Percentiles rank a stretch among this genome's conserved stretches.
Conservation (phyloP, 2,888 invertebrate species). For the Pyralis farinalis region DNA sequence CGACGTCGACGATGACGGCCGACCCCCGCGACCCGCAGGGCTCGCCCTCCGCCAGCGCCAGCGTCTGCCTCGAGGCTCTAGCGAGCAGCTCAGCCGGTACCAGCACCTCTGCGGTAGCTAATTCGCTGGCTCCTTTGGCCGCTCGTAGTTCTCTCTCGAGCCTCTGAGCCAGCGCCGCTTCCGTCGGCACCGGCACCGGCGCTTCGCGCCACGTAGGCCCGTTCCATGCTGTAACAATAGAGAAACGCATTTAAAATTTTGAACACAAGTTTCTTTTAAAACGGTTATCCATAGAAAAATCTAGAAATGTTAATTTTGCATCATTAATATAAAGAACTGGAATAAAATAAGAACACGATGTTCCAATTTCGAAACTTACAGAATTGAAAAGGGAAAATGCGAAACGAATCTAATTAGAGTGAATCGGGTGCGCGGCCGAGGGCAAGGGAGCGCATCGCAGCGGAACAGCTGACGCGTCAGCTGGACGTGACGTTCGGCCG, state of each 20-base stretch:
- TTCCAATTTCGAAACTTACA: slow-evolving; percentile 2
- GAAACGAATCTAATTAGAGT: slow-evolving; percentile 17
- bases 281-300: too few species aligned
- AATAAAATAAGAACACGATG: neutral
- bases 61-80: slow-evolving; percentile 88
- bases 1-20: slow-evolving; percentile 91
- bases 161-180: slow-evolving; percentile 86
- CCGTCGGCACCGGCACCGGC: slow-evolving; percentile 77
- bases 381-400: slow-evolving; percentile 18
- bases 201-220: slow-evolving; percentile 72
- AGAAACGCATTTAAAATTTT: slow-evolving; percentile 32
- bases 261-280: slow-evolving; percentile 5
- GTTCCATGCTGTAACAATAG: slow-evolving; percentile 66
- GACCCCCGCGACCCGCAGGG: slow-evolving; percentile 95
- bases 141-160: slow-evolving; percentile 89
- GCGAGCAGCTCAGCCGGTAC: slow-evolving; percentile 91
- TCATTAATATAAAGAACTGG: neutral
- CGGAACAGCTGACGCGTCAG: slow-evolving; percentile 66
- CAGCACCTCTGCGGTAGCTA: slow-evolving; percentile 92
- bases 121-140: slow-evolving; percentile 88
- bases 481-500: slow-evolving; percentile 41
- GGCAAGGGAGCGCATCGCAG: slow-evolving; percentile 45
- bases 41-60: slow-evolving; percentile 92
- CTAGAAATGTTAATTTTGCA: too few species aligned
- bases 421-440: slow-evolving; percentile 27